Evolutionary conservation across 1,140 invertebrate genomes (phyloP), one percentile per base, ranked within the genome.

Genomic region (Macrobrachium nipponense): DNA sequence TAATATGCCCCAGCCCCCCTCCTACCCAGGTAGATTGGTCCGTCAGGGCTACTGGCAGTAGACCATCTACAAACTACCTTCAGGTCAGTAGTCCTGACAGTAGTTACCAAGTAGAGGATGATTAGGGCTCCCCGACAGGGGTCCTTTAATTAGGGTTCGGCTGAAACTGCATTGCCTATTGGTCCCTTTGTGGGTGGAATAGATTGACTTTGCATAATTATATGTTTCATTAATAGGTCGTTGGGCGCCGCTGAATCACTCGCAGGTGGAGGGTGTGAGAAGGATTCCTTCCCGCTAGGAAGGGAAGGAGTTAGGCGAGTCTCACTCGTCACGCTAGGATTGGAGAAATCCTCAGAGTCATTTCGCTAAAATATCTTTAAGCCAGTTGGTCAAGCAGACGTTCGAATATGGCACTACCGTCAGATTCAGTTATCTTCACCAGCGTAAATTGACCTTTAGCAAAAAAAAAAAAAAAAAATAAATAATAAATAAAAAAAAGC

Each of bases 141-240:
- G 44, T 60, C 66, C 14, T 20, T 18, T 62, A 80, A 73, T 27
- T 36, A 62, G 27, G 77, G 68, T 51, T 62, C 3, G 44, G 20
- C 6, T 36, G 59, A 59, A 15, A 23, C 27, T 75, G 59, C 66
- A 75, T 73, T 62, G 84, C 51, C 77, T 51, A 70, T 64, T 73
- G 44, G 27, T 51, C 76, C 76, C 70, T 80, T 80, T 58, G 68
- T 27, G 62, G 76, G 51, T 51, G 44, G 58, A 75, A 51, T 27
- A 70, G 77, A 61, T 80, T 51, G 84, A 73, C 77, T 80, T 80
- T 86, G 84, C 77, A 80, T 86, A 86, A 86, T 86, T 86, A 86
- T 75, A 86, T 86, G 84, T 86, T 86, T 36, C 84, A 80, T 80
- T 86, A 86, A 86, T 86, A 72, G 84, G 84, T 86, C 84, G 77